Evolutionary conservation across 1,140 invertebrate genomes (phyloP), one percentile per base, ranked within the genome.

Genomic region (Trypoxylus dichotomus): DNA sequence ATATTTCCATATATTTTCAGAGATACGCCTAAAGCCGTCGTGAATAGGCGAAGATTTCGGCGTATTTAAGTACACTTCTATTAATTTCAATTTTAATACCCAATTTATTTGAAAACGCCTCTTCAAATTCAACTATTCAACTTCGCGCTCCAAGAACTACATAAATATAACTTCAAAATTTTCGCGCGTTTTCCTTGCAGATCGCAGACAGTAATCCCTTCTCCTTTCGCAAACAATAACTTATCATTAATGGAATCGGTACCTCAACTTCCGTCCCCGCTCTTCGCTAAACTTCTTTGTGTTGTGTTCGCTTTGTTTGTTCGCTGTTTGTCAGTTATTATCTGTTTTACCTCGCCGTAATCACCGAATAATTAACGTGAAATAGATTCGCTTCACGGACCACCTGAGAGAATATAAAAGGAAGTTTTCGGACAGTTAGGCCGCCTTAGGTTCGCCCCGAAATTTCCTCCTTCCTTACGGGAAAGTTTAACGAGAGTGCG

Each of bases 261-360:
- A 54, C 47, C 15, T 19, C 47, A 54, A 54, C 47, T 54, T 54
- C 7, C 47, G 19, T 54, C 47, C 19, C 47, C 47, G 47, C 15
- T 19, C 32, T 37, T n/a, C 15, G n/a, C 13, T 1, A 54, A 54
- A 54, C 47, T 54, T 54, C 47, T 54, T 54, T 54, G 15, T 19
- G 15, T 54, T 54, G 47, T 54, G 32, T 54, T 54, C 15, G 15
- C 19, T 54, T 54, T 54, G 47, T 54, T 54, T 19, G 47, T n/a
- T 54, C 47, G 47, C 47, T 54, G 47, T 54, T 54, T 54, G 47
- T 54, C 47, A 54, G 47, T 54, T 54, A 54, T 54, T 54, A 54
- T 54, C 47, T 54, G 47, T n/a, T 19, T 54, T 54, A 54, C 19
- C 47, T 37, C 32, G 32, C 47, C 15, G 15, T 54, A 54, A 54